A percentile compares a stretch with the other conserved stretches of the same genome.
Evolutionary conservation across 2,797 vertebrate genomes (phyloP).

Genomic region (Neostethus bicornis): DNA sequence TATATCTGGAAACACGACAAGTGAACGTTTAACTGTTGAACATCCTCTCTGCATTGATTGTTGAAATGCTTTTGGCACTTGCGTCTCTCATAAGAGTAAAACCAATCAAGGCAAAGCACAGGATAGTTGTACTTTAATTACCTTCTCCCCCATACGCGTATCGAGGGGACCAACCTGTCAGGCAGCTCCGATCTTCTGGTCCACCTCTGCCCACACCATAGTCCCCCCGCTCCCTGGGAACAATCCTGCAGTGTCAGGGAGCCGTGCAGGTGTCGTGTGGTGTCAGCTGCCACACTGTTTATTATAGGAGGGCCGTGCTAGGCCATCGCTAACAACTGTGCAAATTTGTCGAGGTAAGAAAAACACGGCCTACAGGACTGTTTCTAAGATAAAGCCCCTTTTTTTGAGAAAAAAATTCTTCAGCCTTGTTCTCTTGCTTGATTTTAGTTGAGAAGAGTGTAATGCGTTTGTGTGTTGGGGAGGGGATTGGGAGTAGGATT

Average conservation of each 20-base stretch:
- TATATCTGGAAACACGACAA: background rate
- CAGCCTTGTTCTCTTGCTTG: slow-evolving; percentile 69
- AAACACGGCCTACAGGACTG: slow-evolving; percentile 85
- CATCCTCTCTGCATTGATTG: background rate
- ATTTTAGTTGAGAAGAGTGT: slow-evolving; percentile 71
- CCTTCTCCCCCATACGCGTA: background rate
- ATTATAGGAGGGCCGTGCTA: slow-evolving; percentile 82
- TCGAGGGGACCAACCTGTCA: slow-evolving; percentile 23
- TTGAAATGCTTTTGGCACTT: background rate
- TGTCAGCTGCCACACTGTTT: slow-evolving; percentile 87
- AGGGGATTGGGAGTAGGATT: slow-evolving; percentile 24
- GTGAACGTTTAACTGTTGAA: background rate
- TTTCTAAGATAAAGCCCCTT: slow-evolving; percentile 71
- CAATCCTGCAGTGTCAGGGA: slow-evolving; percentile 84
- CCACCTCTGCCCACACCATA: slow-evolving; percentile 32
- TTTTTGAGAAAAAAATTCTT: slow-evolving; percentile 75
- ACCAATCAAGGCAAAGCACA: background rate
- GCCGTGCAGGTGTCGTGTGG: slow-evolving; percentile 87
- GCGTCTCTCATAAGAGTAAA: background rate
- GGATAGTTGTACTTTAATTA: slow-evolving; percentile 5
- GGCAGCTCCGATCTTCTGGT: slow-evolving; percentile 23
- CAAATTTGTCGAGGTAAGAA: slow-evolving; percentile 87
- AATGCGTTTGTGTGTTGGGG: slow-evolving; percentile 24
- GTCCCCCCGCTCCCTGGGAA: slow-evolving; percentile 68
- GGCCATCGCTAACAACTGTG: slow-evolving; percentile 86